Percentiles rank a stretch among this genome's conserved stretches.
phyloP scores from a whole-genome alignment of 2,888 invertebrate genomes.

The Stenolophus ochropezus region DNA sequence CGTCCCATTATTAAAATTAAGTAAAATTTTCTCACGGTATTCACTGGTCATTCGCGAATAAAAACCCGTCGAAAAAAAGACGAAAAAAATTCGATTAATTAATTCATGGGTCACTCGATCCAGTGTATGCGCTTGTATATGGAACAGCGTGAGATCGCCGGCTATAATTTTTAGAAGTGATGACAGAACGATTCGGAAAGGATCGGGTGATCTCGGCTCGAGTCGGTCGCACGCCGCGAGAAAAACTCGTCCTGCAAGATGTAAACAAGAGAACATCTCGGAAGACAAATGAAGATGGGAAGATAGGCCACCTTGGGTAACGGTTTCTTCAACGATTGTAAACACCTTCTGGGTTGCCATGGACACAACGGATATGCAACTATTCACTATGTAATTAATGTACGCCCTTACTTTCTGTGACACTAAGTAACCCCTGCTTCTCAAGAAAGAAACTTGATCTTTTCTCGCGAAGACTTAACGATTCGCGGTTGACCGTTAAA shows the following conservation, averaged over 20 bases:
- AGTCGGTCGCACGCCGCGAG: slow-evolving; percentile 31
- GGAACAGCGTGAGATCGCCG: slow-evolving; percentile 53
- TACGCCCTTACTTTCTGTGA: background rate
- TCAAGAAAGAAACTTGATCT: background rate
- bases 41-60: slow-evolving; percentile 49
- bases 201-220: slow-evolving; percentile 17
- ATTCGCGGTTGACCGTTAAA: background rate
- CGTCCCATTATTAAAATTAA: slow-evolving; percentile 51
- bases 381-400: background rate
- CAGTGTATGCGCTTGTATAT: slow-evolving; percentile 31
- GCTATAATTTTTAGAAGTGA: slow-evolving; percentile 43
- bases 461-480: background rate
- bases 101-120: slow-evolving; percentile 56
- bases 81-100: slow-evolving; percentile 56
- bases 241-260: slow-evolving; percentile 45
- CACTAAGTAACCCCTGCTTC: background rate
- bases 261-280: slow-evolving; percentile 28
- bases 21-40: slow-evolving; percentile 52
- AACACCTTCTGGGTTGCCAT: background rate
- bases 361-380: background rate
- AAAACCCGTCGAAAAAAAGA: slow-evolving; percentile 34
- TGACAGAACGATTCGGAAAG: slow-evolving; percentile 31
- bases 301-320: background rate
- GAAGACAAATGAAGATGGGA: background rate
- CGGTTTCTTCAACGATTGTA: background rate